These are phyloP conservation scores for Periplaneta americana DNA, from an alignment of 1,140 invertebrate species.

Conservation along the genomic window DNA sequence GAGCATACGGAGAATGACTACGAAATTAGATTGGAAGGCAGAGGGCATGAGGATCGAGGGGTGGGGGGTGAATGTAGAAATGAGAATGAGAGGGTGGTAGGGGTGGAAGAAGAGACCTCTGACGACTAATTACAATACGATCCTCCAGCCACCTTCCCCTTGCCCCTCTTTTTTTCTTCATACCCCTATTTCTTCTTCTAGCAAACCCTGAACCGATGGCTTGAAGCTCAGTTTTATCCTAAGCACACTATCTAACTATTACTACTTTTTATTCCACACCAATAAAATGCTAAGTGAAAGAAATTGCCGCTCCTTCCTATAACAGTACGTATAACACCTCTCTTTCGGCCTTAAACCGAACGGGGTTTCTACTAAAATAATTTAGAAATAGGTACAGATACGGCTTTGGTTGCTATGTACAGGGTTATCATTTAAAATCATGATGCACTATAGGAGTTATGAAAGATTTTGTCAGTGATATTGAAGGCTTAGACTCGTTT, in stretches of 20 bases:
- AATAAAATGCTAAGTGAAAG: neutral
- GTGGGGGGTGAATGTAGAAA: neutral
- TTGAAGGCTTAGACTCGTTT: too few species aligned
- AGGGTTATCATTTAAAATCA: too few species aligned
- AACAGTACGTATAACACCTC: too few species aligned
- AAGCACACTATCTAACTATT: neutral
- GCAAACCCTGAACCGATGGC: neutral
- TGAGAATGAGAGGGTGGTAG: neutral
- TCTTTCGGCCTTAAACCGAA: too few species aligned
- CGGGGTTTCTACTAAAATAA: too few species aligned
- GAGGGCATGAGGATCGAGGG: neutral
- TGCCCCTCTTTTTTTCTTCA: neutral
- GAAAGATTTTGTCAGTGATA: too few species aligned
- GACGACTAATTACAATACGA: neutral
- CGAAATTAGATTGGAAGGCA: slow-evolving; percentile 8
- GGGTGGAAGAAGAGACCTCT: neutral
- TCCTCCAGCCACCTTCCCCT: neutral
- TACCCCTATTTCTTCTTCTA: neutral
- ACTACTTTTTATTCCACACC: neutral
- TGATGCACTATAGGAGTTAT: too few species aligned
- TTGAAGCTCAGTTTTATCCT: neutral
- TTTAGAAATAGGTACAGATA: too few species aligned
- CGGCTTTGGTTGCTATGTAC: too few species aligned
- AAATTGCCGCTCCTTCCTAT: too few species aligned
- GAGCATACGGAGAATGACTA: slow-evolving; percentile 5